These are phyloP conservation scores for Fringilla coelebs DNA, from an alignment of 2,797 vertebrate species.

Conservation along the genomic window DNA sequence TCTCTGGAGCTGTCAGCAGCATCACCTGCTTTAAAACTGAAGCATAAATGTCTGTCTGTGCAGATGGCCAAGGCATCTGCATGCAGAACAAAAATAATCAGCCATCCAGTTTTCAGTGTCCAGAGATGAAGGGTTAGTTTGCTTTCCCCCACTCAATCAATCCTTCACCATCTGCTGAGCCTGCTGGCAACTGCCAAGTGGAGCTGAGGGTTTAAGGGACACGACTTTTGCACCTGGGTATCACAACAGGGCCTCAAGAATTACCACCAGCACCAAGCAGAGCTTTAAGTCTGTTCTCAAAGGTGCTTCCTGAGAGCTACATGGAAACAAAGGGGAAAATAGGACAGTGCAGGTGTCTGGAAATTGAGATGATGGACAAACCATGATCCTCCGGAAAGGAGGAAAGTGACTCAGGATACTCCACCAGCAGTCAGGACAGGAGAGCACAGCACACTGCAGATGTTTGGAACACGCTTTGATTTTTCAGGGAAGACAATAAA, in stretches of 20 bases:
- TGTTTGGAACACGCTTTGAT: neutral
- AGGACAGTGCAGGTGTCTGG: neutral
- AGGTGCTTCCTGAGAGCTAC: neutral
- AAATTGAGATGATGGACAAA: neutral
- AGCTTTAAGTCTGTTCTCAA: neutral
- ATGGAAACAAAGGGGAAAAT: accelerated
- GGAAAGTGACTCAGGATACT: neutral
- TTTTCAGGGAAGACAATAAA: neutral
- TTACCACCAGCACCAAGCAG: neutral
- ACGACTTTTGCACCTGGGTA: neutral
- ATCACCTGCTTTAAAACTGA: neutral
- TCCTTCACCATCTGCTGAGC: slow-evolving; percentile 48
- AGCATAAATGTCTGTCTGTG: slow-evolving; percentile 16
- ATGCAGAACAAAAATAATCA: slow-evolving; percentile 13
- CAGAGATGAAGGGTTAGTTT: slow-evolving; percentile 48
- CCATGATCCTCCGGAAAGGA: neutral
- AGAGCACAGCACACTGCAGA: neutral
- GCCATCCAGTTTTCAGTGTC: neutral
- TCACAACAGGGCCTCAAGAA: neutral
- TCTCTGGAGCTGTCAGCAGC: neutral
- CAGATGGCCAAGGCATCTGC: slow-evolving; percentile 52
- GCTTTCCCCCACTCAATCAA: slow-evolving; percentile 8
- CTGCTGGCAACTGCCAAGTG: neutral
- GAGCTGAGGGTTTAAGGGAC: neutral
- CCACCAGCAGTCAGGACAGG: neutral